These are phyloP conservation scores for Marmota flaviventris DNA, from an alignment of 2,113 vertebrate genomes.

Conservation along the genomic window DNA sequence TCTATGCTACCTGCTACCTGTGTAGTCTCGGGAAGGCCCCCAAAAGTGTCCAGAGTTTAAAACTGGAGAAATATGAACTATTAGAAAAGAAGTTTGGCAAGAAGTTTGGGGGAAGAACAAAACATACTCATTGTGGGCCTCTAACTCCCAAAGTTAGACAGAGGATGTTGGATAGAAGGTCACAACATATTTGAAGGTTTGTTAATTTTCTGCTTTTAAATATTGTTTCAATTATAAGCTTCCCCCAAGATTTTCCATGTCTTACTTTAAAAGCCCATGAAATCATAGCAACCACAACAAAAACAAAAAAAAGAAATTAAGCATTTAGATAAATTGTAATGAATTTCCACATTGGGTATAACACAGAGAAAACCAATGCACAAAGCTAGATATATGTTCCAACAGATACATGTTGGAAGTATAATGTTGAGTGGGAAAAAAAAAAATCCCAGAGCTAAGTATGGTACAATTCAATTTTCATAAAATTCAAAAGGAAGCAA, in stretches of 20 bases:
- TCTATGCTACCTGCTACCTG: not conserved
- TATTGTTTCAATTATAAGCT: not conserved
- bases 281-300: not conserved
- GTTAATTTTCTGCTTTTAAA: not conserved
- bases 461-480: not conserved
- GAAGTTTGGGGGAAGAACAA: not conserved
- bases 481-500: not conserved
- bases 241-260: not conserved
- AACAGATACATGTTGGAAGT: not conserved
- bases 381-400: not conserved
- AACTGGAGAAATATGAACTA: not conserved
- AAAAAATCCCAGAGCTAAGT: not conserved
- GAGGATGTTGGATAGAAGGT: not conserved
- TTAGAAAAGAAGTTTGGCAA: not conserved
- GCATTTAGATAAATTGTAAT: not conserved
- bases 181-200: not conserved
- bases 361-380: not conserved
- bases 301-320: not conserved
- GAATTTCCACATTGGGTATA: not conserved
- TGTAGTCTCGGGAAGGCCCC: accelerated
- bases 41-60: not conserved
- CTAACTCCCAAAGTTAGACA: not conserved
- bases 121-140: not conserved
- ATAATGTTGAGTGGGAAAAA: not conserved
- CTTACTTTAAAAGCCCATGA: not conserved